Percentiles rank a stretch among this genome's conserved stretches.
These are phyloP conservation scores for Cryptoblepharus egeriae DNA, from an alignment of 2,797 vertebrate genomes.

Conservation along the genomic window DNA sequence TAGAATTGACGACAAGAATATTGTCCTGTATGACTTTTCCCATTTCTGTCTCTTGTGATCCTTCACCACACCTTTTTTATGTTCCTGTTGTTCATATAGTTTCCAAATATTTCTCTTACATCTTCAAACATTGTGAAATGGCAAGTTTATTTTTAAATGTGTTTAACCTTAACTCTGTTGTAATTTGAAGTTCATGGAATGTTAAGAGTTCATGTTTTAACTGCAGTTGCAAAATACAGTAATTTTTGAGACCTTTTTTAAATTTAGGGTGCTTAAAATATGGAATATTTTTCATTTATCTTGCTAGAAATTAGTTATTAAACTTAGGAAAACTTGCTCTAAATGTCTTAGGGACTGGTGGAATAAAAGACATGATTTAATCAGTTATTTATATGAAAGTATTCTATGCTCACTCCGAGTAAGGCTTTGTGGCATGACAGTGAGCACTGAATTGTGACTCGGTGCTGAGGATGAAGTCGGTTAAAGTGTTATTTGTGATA, in stretches of 20 bases:
- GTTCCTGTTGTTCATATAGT: neutral
- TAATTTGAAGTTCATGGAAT: neutral
- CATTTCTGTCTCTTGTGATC: neutral
- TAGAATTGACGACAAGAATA: neutral
- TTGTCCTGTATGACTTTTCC: neutral
- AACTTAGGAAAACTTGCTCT: neutral
- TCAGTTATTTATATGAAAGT: too few species aligned
- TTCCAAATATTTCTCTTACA: constrained; percentile 19
- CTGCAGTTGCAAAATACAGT: neutral
- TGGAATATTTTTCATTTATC: neutral
- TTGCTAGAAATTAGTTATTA: neutral
- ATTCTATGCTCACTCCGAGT: too few species aligned
- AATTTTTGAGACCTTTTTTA: neutral
- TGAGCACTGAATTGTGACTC: too few species aligned
- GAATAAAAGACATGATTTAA: too few species aligned
- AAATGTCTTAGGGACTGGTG: neutral
- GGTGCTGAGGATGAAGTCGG: too few species aligned
- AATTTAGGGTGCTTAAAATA: neutral
- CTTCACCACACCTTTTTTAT: constrained; percentile 9
- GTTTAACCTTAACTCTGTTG: neutral
- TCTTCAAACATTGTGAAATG: neutral
- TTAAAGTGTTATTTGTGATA: too few species aligned
- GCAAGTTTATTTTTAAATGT: neutral
- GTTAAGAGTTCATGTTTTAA: neutral
- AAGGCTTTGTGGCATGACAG: too few species aligned